Evolutionary conservation across 37 sponge, comb jelly and placozoan species (phyloP), one percentile per base, ranked within the genome.

Genomic region (Agelas oroides): DNA sequence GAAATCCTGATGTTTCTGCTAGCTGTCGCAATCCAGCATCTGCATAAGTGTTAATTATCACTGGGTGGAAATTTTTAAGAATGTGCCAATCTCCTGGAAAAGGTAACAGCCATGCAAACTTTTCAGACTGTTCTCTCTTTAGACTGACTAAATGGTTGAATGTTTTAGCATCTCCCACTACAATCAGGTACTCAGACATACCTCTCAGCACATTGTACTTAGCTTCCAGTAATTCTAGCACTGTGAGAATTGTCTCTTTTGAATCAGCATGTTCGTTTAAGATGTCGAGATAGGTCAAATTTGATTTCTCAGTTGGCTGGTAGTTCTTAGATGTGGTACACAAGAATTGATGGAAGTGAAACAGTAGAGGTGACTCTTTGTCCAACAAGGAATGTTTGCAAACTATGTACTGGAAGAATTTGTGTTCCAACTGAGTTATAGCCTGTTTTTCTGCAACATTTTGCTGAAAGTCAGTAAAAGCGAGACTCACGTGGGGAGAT

Each of bases 41-140:
- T 28, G 67, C 67, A 65, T 65, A 65, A 23, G 67, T 14, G 13
- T 65, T 65, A 17, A 65, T 65, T 17, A 65, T 17, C 13, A 25
- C 67, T 14, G 18, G 18, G 24, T 65, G 67, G 25, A n/a, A 65
- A 25, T 65, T 65, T 17, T 65, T n/a, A 15, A 65, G 30, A n/a
- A 23, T 65, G 30, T 65, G 67, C 67, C 67, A 65, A 65, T 65
- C 67, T 23, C 67, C 67, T n/a, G 67, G 67, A 25, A 65, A 65
- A n/a, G 67, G 67, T n/a, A 65, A 25, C 18, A 65, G 13, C 67
- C 67, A 65, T n/a, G 13, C 21, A 25, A 65, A 25, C 13, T 65
- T 17, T 17, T 25, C 30, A n/a, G 24, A 17, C 15, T 65, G 21
- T 13, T 65, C 30, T 23, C 14, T 14, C 30, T 65, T 65, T 20